phyloP scores from a whole-genome alignment of 2,888 invertebrate species.

The Heliothis peltigera region DNA sequence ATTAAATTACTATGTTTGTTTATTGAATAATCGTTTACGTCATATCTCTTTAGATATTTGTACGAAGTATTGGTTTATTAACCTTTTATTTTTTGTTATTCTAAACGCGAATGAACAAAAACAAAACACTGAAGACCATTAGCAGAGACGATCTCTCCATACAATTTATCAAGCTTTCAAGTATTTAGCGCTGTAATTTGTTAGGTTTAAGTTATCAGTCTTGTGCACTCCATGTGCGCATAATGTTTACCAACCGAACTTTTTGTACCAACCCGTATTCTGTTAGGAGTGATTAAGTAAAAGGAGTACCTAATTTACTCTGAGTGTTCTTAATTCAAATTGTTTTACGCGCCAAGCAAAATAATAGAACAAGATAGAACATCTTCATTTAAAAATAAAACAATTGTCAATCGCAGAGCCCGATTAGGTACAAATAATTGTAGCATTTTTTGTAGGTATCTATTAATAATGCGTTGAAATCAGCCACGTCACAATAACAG shows the following conservation, averaged over 20 bases:
- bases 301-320: not conserved
- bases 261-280: not conserved
- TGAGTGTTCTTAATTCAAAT: not conserved
- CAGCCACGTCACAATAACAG: too few species aligned
- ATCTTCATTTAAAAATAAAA: not conserved
- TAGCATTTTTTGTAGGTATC: too few species aligned
- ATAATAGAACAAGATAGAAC: too few species aligned
- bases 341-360: not conserved
- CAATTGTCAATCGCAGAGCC: not conserved
- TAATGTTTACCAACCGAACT: constrained; percentile 6
- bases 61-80: too few species aligned
- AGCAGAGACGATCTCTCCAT: constrained; percentile 26
- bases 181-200: constrained; percentile 42
- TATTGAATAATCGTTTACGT: too few species aligned
- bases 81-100: too few species aligned
- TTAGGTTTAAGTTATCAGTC: constrained; percentile 37
- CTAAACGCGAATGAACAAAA: too few species aligned
- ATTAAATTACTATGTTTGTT: too few species aligned
- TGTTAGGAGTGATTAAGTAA: not conserved
- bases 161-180: constrained; percentile 47
- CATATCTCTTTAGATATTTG: too few species aligned
- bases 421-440: not conserved
- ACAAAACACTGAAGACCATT: constrained; percentile 16
- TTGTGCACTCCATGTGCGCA: constrained; percentile 10
- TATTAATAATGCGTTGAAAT: too few species aligned